Evolutionary conservation across 2,888 invertebrate species (phyloP).

Genomic region (Oxytorus armatus): DNA sequence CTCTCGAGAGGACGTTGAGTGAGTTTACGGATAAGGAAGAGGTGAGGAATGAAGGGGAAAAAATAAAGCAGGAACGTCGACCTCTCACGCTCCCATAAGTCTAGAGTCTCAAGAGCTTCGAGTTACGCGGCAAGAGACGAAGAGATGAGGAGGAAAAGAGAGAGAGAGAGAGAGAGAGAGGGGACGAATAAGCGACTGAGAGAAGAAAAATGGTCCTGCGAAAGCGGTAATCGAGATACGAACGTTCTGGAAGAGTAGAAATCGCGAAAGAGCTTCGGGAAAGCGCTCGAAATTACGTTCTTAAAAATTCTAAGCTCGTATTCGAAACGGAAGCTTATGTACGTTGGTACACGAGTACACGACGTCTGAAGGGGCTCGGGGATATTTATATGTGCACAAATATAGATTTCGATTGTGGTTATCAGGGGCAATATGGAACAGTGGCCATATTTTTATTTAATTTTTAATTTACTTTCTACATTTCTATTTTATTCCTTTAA

Average conservation of each 20-base stretch:
- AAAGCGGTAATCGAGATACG: conserved; percentile 38
- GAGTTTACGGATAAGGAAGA: conserved; percentile 36
- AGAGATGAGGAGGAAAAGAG: background rate
- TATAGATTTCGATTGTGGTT: background rate
- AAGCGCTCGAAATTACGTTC: conserved; percentile 44
- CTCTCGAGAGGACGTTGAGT: conserved; percentile 33
- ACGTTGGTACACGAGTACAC: background rate
- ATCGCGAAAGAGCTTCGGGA: conserved; percentile 25
- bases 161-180: conserved; percentile 1
- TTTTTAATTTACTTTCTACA: too few relatives aligned
- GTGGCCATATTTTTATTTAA: too few relatives aligned
- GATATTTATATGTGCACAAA: conserved; percentile 22
- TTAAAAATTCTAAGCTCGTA: conserved; percentile 35
- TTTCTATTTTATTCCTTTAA: too few relatives aligned
- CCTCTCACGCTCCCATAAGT: conserved; percentile 69
- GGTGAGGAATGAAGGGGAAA: conserved; percentile 47
- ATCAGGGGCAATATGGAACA: conserved; percentile 15
- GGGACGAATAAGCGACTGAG: background rate
- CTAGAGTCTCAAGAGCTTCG: conserved; percentile 54
- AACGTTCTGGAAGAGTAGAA: background rate
- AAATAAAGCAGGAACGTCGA: conserved; percentile 34
- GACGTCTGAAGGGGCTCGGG: conserved; percentile 18
- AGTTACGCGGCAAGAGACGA: conserved; percentile 18
- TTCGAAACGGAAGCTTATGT: conserved; percentile 25
- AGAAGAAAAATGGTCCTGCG: conserved; percentile 28